A percentile compares a stretch with the other conserved stretches of the same genome.
Evolutionary conservation across 2,888 invertebrate genomes (phyloP).

Genomic region (Heliconius sara): DNA sequence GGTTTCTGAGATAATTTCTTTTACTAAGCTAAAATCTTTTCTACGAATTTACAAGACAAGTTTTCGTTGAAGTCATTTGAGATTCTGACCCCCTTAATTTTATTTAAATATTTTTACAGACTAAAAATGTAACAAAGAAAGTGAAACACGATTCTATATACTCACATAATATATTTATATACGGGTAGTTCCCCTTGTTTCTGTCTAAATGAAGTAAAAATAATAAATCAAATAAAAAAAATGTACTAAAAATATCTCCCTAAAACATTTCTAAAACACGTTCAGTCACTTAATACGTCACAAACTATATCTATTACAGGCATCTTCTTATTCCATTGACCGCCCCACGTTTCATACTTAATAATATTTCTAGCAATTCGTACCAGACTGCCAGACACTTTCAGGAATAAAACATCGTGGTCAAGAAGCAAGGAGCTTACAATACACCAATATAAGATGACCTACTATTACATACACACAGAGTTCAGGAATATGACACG

Average conservation of each 20-base stretch:
- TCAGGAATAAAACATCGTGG: conserved; percentile 66
- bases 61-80: background rate
- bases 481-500: conserved; percentile 18
- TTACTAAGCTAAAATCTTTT: background rate
- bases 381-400: conserved; percentile 70
- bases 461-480: conserved; percentile 35
- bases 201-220: background rate
- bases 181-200: background rate
- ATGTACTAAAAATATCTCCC: conserved; percentile 2
- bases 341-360: conserved; percentile 62
- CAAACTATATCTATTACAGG: conserved; percentile 44
- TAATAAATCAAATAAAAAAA: background rate
- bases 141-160: background rate
- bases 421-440: conserved; percentile 60
- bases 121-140: background rate
- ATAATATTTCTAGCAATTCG: conserved; percentile 77
- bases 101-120: background rate
- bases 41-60: background rate
- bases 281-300: conserved; percentile 36
- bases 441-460: conserved; percentile 53
- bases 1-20: conserved; percentile 19
- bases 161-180: background rate
- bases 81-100: background rate
- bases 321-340: conserved; percentile 58
- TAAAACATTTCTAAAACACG: conserved; percentile 25